phyloP scores from a whole-genome alignment of 2,113 vertebrate species.

The Cynopterus brachyotis region DNA sequence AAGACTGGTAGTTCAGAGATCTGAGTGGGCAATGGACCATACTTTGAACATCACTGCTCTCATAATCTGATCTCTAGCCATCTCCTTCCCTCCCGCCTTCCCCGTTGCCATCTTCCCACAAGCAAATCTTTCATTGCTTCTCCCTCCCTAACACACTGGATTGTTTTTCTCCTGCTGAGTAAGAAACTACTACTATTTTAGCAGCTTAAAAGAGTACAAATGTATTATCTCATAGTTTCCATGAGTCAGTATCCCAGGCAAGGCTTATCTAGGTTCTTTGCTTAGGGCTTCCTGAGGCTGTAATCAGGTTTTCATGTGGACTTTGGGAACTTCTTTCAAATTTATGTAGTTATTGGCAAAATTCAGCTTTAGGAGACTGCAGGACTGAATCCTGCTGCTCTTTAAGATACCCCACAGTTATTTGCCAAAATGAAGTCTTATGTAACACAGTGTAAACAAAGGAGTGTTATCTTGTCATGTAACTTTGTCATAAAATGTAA shows the following conservation, averaged over 20 bases:
- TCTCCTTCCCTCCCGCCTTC: too few relatives aligned
- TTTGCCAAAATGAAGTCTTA: neutral
- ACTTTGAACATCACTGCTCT: neutral
- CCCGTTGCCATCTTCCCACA: neutral
- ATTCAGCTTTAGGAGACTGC: neutral
- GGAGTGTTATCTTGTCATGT: neutral
- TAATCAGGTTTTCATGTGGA: neutral
- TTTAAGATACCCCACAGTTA: too few relatives aligned
- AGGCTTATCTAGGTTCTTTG: neutral
- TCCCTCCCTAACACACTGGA: neutral
- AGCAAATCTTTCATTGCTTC: neutral
- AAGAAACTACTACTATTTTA: neutral
- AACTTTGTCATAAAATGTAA: neutral
- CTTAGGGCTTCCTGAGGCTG: neutral
- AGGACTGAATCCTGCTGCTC: neutral
- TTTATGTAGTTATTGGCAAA: neutral
- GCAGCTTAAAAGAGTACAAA: neutral
- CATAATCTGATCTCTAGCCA: neutral
- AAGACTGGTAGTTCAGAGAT: neutral
- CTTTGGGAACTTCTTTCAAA: neutral
- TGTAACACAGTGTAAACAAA: neutral
- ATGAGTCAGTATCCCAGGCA: neutral
- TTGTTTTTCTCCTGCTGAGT: neutral
- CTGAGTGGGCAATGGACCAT: neutral
- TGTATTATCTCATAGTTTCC: neutral